phyloP scores from a whole-genome alignment of 2,113 vertebrate species.

The Corythornis vintsioides region DNA sequence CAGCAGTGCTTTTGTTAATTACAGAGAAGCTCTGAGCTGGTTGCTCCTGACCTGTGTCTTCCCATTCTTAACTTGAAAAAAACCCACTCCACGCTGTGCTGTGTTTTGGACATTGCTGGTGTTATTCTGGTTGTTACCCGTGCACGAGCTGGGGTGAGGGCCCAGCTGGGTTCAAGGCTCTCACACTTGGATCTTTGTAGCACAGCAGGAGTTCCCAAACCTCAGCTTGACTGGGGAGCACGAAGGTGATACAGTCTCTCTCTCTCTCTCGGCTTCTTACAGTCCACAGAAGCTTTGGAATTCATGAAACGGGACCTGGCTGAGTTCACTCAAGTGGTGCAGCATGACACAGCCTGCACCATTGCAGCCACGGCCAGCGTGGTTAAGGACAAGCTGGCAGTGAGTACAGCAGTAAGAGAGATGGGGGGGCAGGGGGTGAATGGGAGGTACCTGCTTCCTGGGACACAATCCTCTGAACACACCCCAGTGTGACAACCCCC shows the following conservation, averaged over 20 bases:
- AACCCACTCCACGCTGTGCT: fast-evolving
- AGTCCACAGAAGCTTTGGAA: slow-evolving; percentile 95
- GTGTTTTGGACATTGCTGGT: background rate
- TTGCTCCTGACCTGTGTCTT: background rate
- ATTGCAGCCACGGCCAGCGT: slow-evolving; percentile 94
- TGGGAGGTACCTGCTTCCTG: fast-evolving
- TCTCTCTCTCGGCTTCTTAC: background rate
- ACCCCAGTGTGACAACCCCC: background rate
- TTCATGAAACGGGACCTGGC: slow-evolving; percentile 96
- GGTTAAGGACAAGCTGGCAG: slow-evolving; percentile 92
- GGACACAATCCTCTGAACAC: fast-evolving
- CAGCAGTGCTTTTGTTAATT: fast-evolving
- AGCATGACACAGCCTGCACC: slow-evolving; percentile 97
- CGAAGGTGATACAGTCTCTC: background rate
- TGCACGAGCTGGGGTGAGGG: fast-evolving
- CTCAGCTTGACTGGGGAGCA: fast-evolving
- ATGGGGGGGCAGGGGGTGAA: fast-evolving
- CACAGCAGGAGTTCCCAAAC: fast-evolving
- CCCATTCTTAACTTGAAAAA: background rate
- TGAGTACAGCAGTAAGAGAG: slow-evolving; percentile 69
- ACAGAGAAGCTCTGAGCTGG: fast-evolving
- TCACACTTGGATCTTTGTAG: fast-evolving
- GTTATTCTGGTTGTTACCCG: fast-evolving
- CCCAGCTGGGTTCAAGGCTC: background rate
- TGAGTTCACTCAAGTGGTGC: slow-evolving; percentile 93